Evolutionary conservation across 1,140 invertebrate species (phyloP), one percentile per base, ranked within the genome.

Genomic region (Lepidotrigona ventralis): DNA sequence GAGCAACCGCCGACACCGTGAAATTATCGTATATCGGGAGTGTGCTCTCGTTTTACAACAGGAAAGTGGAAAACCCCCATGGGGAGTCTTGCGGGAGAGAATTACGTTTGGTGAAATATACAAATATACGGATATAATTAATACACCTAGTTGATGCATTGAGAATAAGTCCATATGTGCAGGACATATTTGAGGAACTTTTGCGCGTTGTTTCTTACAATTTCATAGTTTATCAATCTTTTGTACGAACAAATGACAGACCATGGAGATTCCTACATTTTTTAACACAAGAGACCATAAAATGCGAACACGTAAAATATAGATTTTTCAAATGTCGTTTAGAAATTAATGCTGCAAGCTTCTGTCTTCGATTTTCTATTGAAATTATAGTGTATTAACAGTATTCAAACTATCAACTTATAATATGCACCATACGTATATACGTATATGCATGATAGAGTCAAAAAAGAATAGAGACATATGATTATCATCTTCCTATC

Each of bases 1-100:
- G n/a, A n/a, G n/a, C 76, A 89, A 87, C 81, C 77, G 87, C 84
- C 81, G 19, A 11, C 80, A 69, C 53, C 82, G 84, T 78, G 81
- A 76, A 84, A 83, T 71, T 79, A 78, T 83, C 53, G 6, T 76
- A 69, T 56, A 60, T 58, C 64, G 66, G 39, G 39, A 58, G 53
- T 56, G 1, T 14, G 23, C 46, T 8, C 17, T n/a, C 14, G 0
- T 75, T 51, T 51, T n/a, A 72, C 33, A n/a, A 11, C 23, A 54
- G 14, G 68, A 79, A 64, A 74, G 51, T 64, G 60, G 71, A 56
- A 51, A 51, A 64, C 26, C 26, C 26, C n/a, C 60, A 15, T 5
- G 58, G 19, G n/a, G 5, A 23, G 58, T 12, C 58, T n/a, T 46
- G 39, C 11, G 12, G 23, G 58, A 60, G 23, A 12, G 58, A 60